Base-by-base conservation (phyloP, 1,140 invertebrate species). In the Conopomorpha cramerella region DNA sequence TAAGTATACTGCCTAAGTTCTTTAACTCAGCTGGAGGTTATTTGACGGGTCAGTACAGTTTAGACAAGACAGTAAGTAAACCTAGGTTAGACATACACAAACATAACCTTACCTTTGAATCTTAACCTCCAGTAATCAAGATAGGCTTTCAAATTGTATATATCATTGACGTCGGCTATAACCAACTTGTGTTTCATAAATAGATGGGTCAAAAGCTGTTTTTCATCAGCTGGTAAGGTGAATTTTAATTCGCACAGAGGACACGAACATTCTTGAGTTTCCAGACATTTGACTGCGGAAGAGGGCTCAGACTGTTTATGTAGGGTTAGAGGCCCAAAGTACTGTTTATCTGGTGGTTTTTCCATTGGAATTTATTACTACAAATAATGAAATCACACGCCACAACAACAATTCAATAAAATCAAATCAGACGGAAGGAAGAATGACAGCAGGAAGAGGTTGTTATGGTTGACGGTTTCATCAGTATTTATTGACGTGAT, bases 111-210 rank as follows among this genome's bases (percentile, higher is more conserved):
- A 71, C 77, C 78, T 65, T 79, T 81, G 50, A 94, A 88, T 55
- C 86, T 83, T 26, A 84, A 62, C 39, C 79, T 76, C 92, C 92
- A 95, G 68, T 90, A 92, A 33, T 80, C 62, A 27, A 92, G 46
- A 61, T 94, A 94, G 77, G 83, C 85, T 54, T 81, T 80, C 8
- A 94, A 70, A 67, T 89, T 84, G 1, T 86, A 83, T 44, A 95
- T 90, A 51, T 89, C 82, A 38, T 87, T 83, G 3, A 88, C 86
- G 80, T 94, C 90, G 29, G 86, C 89, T 50, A 94, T 91, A 8
- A 94, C 84, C 30, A 94, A 63, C 30, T 85, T 82, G 65, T 95
- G 92, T 33, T 77, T 59, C 44, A 86, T 77, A 43, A 92, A 87
- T 17, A 93, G 65, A 73, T 94, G 92, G 6, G 82, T 79, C 0